These are phyloP conservation scores for Mesochorus sp. DNA, from an alignment of 2,888 invertebrate species.

Conservation along the genomic window DNA sequence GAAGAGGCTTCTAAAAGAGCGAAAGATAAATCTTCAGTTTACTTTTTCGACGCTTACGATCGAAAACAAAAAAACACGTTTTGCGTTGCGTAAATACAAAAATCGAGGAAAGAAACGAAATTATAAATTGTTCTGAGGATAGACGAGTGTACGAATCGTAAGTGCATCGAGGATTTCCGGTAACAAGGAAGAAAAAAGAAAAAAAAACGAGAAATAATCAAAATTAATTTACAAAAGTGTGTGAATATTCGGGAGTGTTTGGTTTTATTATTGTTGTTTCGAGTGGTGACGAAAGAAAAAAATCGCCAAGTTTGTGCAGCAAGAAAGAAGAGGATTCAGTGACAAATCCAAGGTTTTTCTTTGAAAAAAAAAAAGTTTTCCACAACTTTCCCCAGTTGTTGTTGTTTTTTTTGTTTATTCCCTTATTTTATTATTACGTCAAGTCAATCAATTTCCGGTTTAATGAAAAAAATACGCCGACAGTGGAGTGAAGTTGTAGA, in stretches of 20 bases:
- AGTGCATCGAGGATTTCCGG: conserved; percentile 16
- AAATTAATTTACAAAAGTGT: conserved; percentile 6
- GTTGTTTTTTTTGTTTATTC: not conserved
- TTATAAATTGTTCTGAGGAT: too few relatives aligned
- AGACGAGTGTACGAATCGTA: not conserved
- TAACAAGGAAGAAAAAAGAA: not conserved
- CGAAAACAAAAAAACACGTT: conserved; percentile 5
- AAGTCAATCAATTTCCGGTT: not conserved
- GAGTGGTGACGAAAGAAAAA: not conserved
- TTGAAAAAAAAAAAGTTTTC: too few relatives aligned
- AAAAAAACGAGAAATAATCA: too few relatives aligned
- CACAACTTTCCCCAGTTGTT: not conserved
- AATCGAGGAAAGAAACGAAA: not conserved
- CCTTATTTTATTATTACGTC: not conserved
- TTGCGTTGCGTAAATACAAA: not conserved
- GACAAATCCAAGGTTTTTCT: not conserved
- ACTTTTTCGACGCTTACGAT: too few relatives aligned
- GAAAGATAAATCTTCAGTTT: too few relatives aligned
- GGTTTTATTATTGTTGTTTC: not conserved
- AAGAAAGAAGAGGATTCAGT: conserved; percentile 28
- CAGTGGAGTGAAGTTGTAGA: not conserved
- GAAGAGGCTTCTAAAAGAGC: conserved; percentile 33
- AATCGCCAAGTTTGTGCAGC: conserved; percentile 7
- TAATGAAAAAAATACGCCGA: not conserved
- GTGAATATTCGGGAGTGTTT: conserved; percentile 8